Evolutionary conservation across 37 sponge, comb jelly and placozoan species (phyloP).

Genomic region (Lycopodina hypogea): DNA sequence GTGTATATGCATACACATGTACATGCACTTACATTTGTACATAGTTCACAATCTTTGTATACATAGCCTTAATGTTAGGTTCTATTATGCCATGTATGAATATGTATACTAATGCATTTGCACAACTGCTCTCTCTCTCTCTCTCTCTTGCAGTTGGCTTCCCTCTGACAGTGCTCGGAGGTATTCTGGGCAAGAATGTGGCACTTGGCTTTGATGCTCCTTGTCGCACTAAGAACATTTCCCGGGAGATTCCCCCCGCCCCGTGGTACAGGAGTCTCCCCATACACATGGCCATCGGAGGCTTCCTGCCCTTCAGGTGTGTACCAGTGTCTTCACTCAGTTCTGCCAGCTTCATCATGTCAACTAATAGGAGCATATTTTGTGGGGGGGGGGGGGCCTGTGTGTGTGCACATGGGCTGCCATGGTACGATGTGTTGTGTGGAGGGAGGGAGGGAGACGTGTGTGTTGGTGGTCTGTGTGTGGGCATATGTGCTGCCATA

Average conservation of each 20-base stretch:
- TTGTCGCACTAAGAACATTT: constrained; percentile 91
- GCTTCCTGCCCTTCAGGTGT: constrained; percentile 90
- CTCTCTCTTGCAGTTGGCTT: constrained; percentile 70
- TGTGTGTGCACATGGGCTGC: not conserved
- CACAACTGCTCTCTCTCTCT: too few species aligned
- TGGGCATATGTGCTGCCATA: too few species aligned
- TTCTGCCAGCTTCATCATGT: not conserved
- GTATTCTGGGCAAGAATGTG: constrained; percentile 87
- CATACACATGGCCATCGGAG: constrained; percentile 83
- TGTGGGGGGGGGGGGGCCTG: not conserved
- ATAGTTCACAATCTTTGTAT: too few species aligned
- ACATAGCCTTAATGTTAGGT: too few species aligned
- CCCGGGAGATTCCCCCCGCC: constrained; percentile 81
- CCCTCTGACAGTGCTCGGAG: constrained; percentile 89
- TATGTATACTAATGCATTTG: too few species aligned
- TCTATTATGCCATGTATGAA: too few species aligned
- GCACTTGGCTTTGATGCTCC: constrained; percentile 80
- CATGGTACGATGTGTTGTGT: too few species aligned
- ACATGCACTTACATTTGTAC: too few species aligned
- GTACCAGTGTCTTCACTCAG: too few species aligned
- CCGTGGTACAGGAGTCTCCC: constrained; percentile 73
- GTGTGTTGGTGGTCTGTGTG: too few species aligned
- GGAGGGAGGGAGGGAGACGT: not conserved
- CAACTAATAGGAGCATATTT: not conserved
- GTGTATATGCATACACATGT: too few species aligned